These are phyloP conservation scores for Borostomias antarcticus DNA, from an alignment of 2,797 vertebrate species.

Conservation along the genomic window DNA sequence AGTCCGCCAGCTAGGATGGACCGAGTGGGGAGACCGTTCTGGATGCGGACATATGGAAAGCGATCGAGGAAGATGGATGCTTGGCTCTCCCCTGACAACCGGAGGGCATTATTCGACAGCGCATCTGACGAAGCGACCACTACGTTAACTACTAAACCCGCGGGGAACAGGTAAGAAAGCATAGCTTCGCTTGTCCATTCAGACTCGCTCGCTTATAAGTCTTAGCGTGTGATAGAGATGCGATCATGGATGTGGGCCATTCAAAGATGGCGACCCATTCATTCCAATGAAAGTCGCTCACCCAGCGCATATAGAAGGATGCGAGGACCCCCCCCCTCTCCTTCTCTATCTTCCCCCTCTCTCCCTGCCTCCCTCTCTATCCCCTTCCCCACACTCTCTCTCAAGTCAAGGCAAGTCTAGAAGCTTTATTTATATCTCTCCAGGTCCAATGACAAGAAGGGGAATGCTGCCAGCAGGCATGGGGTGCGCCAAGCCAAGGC, in stretches of 20 bases:
- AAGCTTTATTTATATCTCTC: neutral
- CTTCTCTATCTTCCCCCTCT: no score
- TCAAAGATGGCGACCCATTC: no score
- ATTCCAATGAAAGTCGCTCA: no score
- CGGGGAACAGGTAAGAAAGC: conserved; percentile 47
- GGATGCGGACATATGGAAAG: conserved; percentile 73
- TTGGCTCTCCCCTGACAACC: conserved; percentile 69
- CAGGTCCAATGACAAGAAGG: conserved; percentile 27
- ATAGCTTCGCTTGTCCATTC: neutral
- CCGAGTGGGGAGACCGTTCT: conserved; percentile 30
- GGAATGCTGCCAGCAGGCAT: neutral
- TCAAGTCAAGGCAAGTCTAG: no score
- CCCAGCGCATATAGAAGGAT: no score
- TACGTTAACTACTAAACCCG: neutral
- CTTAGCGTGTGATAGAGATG: no score
- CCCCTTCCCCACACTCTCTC: neutral
- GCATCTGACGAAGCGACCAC: conserved; percentile 38
- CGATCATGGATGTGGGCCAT: no score
- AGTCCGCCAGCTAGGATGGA: no score
- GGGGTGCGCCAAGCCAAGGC: conserved; percentile 49
- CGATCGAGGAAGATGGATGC: conserved; percentile 56
- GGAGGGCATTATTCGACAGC: conserved; percentile 69
- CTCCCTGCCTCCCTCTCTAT: neutral
- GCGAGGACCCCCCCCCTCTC: no score
- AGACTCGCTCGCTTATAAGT: no score